Evolutionary conservation across 2,797 vertebrate genomes (phyloP).

Genomic region (Australoheros facetus): DNA sequence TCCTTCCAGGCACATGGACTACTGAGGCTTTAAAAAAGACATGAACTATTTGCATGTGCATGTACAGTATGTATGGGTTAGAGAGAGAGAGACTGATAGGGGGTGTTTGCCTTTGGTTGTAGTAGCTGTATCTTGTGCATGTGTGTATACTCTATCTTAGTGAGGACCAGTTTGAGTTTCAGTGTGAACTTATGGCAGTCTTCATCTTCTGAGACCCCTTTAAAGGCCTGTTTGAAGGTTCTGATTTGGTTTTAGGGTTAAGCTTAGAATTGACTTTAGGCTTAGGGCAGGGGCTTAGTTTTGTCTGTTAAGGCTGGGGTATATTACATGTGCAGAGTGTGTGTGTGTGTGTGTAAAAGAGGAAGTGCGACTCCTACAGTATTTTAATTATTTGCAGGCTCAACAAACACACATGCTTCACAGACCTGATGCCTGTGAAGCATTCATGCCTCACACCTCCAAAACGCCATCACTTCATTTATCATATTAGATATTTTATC

Average conservation of each 20-base stretch:
- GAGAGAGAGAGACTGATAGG: background rate
- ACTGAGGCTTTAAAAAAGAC: slow-evolving; percentile 59
- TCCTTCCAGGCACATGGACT: slow-evolving; percentile 54
- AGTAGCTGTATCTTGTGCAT: slow-evolving; percentile 7
- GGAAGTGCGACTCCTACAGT: background rate
- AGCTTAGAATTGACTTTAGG: background rate
- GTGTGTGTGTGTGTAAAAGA: background rate
- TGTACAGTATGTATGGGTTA: slow-evolving; percentile 48
- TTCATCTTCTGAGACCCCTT: background rate
- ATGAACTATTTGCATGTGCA: slow-evolving; percentile 36
- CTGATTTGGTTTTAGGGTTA: no score
- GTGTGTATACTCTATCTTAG: background rate
- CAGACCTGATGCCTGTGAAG: background rate
- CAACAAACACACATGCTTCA: background rate
- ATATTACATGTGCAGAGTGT: background rate
- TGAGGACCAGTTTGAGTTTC: background rate
- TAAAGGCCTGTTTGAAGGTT: background rate
- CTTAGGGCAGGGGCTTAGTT: background rate
- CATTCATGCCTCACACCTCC: background rate
- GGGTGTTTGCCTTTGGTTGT: slow-evolving; percentile 12
- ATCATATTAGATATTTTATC: background rate
- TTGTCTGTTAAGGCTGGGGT: background rate
- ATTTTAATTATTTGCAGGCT: slow-evolving; percentile 2
- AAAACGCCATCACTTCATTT: background rate
- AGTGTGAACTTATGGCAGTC: background rate